These are phyloP conservation scores for Rotaria macrura DNA, from an alignment of 2,888 invertebrate genomes.

Conservation along the genomic window DNA sequence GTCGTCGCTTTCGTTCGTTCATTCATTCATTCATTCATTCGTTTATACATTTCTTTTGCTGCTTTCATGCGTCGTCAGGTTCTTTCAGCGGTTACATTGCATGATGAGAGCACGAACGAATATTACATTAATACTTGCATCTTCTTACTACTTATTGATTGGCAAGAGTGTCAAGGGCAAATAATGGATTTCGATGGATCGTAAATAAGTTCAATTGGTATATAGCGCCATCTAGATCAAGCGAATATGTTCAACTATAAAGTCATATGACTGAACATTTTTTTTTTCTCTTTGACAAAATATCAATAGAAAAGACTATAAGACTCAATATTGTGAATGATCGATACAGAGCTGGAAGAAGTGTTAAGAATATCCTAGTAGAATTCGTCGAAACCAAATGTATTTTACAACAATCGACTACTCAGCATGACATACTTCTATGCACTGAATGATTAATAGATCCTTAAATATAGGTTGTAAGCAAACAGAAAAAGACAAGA, in stretches of 20 bases:
- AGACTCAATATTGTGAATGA: not conserved
- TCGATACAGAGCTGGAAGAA: too few relatives aligned
- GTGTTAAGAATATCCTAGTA: too few relatives aligned
- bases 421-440: too few relatives aligned
- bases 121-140: not conserved
- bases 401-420: too few relatives aligned
- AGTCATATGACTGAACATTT: too few relatives aligned
- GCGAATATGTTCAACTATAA: not conserved
- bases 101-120: not conserved
- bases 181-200: not conserved
- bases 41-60: not conserved
- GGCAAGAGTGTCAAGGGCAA: not conserved
- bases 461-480: too few relatives aligned
- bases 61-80: conserved; percentile 7
- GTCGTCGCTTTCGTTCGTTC: not conserved
- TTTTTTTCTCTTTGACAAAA: too few relatives aligned
- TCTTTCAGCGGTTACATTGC: not conserved
- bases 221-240: not conserved
- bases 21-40: not conserved
- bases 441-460: too few relatives aligned
- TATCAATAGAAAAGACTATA: not conserved
- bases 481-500: not conserved
- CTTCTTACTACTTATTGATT: not conserved
- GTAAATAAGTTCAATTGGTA: not conserved
- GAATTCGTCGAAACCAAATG: too few relatives aligned